Percentiles rank a stretch among this genome's conserved stretches.
Evolutionary conservation across 2,797 vertebrate genomes (phyloP).

Genomic region (Gymnoscopelus microlampas): DNA sequence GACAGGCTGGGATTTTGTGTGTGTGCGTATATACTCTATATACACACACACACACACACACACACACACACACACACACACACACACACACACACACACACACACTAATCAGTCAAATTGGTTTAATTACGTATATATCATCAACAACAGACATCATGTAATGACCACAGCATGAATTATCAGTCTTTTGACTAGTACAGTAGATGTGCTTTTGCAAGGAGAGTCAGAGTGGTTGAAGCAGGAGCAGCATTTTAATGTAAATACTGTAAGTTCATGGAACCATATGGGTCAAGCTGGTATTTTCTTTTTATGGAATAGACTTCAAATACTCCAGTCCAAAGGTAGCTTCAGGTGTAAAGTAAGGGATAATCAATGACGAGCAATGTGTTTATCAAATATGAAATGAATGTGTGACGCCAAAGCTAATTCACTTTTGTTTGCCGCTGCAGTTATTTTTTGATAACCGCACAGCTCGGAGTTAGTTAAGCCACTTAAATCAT

Average conservation of each 20-base stretch:
- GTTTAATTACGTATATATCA: conserved; percentile 20
- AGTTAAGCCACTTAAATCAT: no score
- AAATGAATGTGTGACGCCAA: no score
- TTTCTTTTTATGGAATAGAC: conserved; percentile 27
- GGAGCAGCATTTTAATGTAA: no score
- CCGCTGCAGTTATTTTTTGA: no score
- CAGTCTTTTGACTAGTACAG: background rate
- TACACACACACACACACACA: no score
- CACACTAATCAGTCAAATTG: background rate
- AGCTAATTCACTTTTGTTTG: no score
- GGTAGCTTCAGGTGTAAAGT: background rate
- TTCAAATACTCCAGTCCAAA: background rate
- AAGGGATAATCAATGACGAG: no score
- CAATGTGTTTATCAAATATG: no score
- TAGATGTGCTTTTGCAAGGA: background rate
- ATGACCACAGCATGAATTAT: conserved; percentile 8
- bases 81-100: no score
- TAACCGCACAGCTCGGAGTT: no score
- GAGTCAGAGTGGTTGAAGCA: conserved; percentile 4
- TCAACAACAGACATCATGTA: conserved; percentile 12
- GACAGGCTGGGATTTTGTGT: conserved; percentile 55
- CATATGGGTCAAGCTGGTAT: background rate
- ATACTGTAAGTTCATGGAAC: background rate
- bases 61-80: no score
- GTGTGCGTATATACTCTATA: no score